Evolutionary conservation across 1,140 invertebrate species (phyloP), one percentile per base, ranked within the genome.

Genomic region (Wasmannia auropunctata): DNA sequence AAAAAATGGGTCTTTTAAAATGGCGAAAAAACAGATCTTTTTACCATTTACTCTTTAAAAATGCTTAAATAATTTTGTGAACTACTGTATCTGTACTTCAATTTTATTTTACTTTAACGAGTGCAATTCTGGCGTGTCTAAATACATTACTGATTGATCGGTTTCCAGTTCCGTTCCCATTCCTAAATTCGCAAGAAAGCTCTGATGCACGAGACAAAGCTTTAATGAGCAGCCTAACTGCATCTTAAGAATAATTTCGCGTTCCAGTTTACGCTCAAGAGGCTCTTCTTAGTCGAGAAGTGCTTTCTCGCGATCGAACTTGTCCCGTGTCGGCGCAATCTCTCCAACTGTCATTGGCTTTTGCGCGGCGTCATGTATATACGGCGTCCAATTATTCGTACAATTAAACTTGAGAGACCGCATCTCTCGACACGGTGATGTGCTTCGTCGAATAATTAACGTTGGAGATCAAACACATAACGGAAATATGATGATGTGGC

Each of bases 331-430:
- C 3, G 31, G 14, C 8, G 62, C 43, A 40, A 80, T 25, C 22
- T 49, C 56, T 76, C 46, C 25, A 31, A 69, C 8, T 80, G 62
- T 67, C 62, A 80, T 67, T 80, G 22, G 34, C 75, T 79, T 65
- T 79, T 65, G 14, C 40, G n/a, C 14, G 22, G 34, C 3, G 62
- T 10, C 16, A 65, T 80, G 31, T 67, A 37, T 79, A 54, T 37
- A 49, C 7, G 60, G 63, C 22, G 16, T 69, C 63, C 63, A 80
- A 80, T 80, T 80, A 80, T 80, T 80, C 63, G 77, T 80, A 80
- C 63, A 80, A 80, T 80, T 80, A 80, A 80, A 56, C 62, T 69
- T 69, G 62, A 54, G 22, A 69, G 77, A 80, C 22, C 46, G n/a
- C 22, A 25, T 40, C 22, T 80, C 63, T 69, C 31, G 22, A 28